Conservation (phyloP, 2,888 invertebrate species). For the Nemotelus nigrinus region DNA sequence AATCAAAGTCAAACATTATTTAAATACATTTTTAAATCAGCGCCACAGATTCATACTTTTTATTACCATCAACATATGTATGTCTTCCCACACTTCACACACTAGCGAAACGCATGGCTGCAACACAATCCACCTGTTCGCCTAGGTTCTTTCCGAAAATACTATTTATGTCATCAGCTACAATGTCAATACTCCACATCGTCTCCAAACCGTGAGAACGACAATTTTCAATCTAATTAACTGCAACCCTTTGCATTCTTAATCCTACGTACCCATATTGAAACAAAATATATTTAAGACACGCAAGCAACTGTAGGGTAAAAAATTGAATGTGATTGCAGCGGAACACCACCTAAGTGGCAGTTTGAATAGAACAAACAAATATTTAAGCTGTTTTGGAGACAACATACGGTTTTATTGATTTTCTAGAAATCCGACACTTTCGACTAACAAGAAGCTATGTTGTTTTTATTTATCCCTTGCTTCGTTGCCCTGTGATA, state of each 20-base stretch:
- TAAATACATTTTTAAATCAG: no score
- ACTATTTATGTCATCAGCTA: no score
- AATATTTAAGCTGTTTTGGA: slow-evolving; percentile 17
- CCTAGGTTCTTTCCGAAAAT: no score
- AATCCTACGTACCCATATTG: background rate
- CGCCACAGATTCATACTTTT: no score
- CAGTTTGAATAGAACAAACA: slow-evolving; percentile 34
- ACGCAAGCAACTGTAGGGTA: background rate
- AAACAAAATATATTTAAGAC: background rate
- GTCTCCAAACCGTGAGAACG: slow-evolving; percentile 18
- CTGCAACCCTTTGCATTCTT: slow-evolving; percentile 10
- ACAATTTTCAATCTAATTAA: slow-evolving; percentile 1
- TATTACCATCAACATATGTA: no score
- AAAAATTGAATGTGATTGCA: slow-evolving; percentile 7
- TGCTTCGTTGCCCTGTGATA: background rate
- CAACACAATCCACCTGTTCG: no score
- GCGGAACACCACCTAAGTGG: slow-evolving; percentile 34
- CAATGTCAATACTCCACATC: no score
- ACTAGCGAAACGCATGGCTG: no score
- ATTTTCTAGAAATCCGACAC: slow-evolving; percentile 50
- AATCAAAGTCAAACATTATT: no score
- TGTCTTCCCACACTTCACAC: no score
- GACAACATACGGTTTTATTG: slow-evolving; percentile 44
- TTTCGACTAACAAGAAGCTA: slow-evolving; percentile 30
- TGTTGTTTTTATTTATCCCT: slow-evolving; percentile 23